Evolutionary conservation across 2,113 vertebrate genomes (phyloP).

Genomic region (Terrapene triunguis): DNA sequence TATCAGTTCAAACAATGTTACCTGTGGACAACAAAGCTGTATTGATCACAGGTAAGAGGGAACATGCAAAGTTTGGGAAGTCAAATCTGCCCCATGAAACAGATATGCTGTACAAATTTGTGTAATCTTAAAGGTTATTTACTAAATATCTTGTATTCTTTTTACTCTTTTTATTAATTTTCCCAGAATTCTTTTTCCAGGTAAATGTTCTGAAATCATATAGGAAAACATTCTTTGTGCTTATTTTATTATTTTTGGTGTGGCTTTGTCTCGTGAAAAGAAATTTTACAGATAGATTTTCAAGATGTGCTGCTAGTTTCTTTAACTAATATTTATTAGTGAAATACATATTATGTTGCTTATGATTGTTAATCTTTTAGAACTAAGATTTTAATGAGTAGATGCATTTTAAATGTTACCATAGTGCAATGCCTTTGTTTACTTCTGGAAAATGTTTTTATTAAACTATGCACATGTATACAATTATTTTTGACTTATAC

Average conservation of each 20-base stretch:
- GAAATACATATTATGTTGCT: not conserved
- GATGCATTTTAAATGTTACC: not conserved
- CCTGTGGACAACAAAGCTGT: slow-evolving; percentile 74
- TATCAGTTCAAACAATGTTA: slow-evolving; percentile 50
- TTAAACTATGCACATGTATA: not conserved
- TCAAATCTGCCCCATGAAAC: not conserved
- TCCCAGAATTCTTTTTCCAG: not conserved
- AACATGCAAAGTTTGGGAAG: rapidly evolving
- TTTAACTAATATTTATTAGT: slow-evolving; percentile 17
- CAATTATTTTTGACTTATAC: rapidly evolving
- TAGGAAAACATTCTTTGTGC: slow-evolving; percentile 32
- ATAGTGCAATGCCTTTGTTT: not conserved
- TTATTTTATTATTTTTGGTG: slow-evolving; percentile 14
- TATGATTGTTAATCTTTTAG: not conserved
- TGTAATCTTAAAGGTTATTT: not conserved
- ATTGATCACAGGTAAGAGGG: slow-evolving; percentile 84
- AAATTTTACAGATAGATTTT: slow-evolving; percentile 58
- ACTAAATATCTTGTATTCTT: not conserved
- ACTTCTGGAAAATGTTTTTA: not conserved
- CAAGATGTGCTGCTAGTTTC: not conserved
- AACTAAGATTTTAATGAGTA: not conserved
- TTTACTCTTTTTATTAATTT: not conserved
- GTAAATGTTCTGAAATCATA: slow-evolving; percentile 33
- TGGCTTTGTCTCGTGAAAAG: not conserved
- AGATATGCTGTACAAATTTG: slow-evolving; percentile 20